phyloP scores from a whole-genome alignment of 2,797 vertebrate genomes.

The Echeneis naucrates region DNA sequence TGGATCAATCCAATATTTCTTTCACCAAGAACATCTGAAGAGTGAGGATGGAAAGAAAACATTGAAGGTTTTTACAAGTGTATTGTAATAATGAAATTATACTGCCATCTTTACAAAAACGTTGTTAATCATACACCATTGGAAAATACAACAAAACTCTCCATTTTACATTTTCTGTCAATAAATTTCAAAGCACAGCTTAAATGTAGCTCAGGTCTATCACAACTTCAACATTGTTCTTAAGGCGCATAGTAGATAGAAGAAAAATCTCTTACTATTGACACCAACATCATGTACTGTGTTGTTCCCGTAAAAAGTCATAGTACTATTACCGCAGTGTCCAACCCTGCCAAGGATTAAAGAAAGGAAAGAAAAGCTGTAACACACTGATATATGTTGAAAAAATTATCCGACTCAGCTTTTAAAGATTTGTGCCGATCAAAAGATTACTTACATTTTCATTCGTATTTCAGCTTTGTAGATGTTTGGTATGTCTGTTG shows the following conservation, averaged over 20 bases:
- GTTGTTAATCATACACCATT: not conserved
- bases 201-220: not conserved
- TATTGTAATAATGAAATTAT: not conserved
- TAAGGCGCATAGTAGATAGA: not conserved
- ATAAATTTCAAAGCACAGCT: not conserved
- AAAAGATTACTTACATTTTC: constrained; percentile 39
- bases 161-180: not conserved
- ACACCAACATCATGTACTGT: fast-evolving
- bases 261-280: constrained; percentile 40
- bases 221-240: not conserved
- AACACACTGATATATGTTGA: not conserved
- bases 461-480: fast-evolving
- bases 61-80: not conserved
- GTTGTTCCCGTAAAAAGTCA: not conserved
- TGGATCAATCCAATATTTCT: not conserved
- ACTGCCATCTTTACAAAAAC: not conserved
- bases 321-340: not conserved
- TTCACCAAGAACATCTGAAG: not conserved
- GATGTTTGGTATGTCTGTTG: not conserved
- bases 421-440: not conserved
- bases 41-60: not conserved
- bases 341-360: constrained; percentile 34
- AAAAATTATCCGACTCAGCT: not conserved
- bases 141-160: no score
- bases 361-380: not conserved